phyloP scores from a whole-genome alignment of 2,113 vertebrate species.

The Gymnobelideus leadbeateri region DNA sequence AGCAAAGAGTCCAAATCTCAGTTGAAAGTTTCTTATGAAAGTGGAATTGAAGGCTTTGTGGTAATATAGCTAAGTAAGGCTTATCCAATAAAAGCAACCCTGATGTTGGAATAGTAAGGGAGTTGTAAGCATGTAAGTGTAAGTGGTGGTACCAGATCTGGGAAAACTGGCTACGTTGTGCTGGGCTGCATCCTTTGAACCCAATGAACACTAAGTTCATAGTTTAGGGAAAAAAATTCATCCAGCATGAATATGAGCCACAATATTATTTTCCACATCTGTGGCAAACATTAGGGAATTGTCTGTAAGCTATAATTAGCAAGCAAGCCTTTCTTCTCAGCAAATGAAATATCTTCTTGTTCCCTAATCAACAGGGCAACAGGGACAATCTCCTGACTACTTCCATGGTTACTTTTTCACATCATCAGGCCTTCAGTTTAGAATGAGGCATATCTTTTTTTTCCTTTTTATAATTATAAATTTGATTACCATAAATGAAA shows the following conservation, averaged over 20 bases:
- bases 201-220: background rate
- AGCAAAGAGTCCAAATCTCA: background rate
- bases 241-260: background rate
- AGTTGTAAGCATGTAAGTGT: background rate
- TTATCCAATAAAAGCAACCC: background rate
- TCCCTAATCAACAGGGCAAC: conserved; percentile 3
- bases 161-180: background rate
- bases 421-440: background rate
- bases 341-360: background rate
- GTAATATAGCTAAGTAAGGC: background rate
- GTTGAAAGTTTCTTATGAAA: background rate
- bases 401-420: background rate
- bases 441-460: background rate
- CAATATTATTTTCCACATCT: background rate
- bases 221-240: background rate
- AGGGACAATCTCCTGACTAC: background rate
- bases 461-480: background rate
- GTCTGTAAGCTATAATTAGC: background rate
- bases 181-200: background rate
- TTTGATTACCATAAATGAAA: background rate
- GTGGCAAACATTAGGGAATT: background rate
- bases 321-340: background rate
- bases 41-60: background rate
- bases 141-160: background rate
- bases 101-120: background rate